These are phyloP conservation scores for Lates japonicus DNA, from an alignment of 2,797 vertebrate genomes.

Conservation along the genomic window DNA sequence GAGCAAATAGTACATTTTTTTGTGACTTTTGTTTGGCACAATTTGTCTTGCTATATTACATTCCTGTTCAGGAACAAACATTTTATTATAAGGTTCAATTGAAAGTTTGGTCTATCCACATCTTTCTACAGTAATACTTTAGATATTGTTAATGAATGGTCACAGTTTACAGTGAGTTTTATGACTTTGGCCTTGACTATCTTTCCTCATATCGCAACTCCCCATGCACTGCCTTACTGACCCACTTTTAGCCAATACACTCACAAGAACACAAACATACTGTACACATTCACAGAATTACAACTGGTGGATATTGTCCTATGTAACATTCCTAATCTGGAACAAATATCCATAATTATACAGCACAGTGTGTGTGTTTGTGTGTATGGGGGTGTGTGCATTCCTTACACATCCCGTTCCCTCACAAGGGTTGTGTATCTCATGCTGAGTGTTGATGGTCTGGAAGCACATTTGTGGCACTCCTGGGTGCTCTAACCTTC, in stretches of 20 bases:
- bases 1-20: not conserved
- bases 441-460: conserved; percentile 51
- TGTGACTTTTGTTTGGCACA: not conserved
- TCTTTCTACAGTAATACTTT: not conserved
- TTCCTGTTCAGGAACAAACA: not conserved
- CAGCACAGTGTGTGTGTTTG: conserved; percentile 5
- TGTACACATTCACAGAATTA: conserved; percentile 10
- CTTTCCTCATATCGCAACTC: conserved; percentile 25
- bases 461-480: conserved; percentile 62
- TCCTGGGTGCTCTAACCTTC: conserved; percentile 53
- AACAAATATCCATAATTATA: conserved; percentile 38
- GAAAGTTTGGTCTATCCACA: not conserved
- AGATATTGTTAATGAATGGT: conserved; percentile 9
- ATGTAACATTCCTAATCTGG: conserved; percentile 36
- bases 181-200: conserved; percentile 36
- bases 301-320: conserved; percentile 1
- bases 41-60: not conserved
- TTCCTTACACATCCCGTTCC: conserved; percentile 31
- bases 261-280: conserved; percentile 5
- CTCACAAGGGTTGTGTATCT: conserved; percentile 44
- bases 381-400: conserved; percentile 17
- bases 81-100: not conserved
- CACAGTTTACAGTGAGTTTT: conserved; percentile 34
- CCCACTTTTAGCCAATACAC: conserved; percentile 30
- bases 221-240: conserved; percentile 23